phyloP scores from a whole-genome alignment of 1,140 invertebrate genomes.

The Drosophila melanica region DNA sequence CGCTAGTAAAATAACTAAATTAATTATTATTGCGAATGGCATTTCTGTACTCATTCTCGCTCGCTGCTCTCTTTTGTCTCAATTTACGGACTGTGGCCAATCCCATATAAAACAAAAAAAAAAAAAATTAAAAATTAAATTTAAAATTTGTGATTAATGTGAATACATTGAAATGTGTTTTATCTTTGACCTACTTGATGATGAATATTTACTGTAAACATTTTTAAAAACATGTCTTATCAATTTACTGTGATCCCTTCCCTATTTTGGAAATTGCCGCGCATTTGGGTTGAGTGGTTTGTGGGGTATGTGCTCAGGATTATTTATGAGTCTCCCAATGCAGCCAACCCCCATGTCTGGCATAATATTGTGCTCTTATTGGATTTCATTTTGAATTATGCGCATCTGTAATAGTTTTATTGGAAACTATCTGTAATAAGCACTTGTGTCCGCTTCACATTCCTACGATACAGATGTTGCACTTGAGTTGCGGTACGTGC shows the following conservation, averaged over 20 bases:
- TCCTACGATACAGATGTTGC: constrained; percentile 41
- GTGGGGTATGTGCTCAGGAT: not conserved
- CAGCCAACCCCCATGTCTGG: not conserved
- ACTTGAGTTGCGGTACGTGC: constrained; percentile 63
- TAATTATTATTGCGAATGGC: constrained; percentile 24
- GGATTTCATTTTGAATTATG: constrained; percentile 61
- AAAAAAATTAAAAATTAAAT: too few relatives aligned
- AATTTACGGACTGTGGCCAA: constrained; percentile 62
- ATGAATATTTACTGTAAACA: too few relatives aligned
- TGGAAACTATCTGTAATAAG: constrained; percentile 61
- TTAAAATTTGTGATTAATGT: too few relatives aligned
- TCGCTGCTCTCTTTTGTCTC: constrained; percentile 43
- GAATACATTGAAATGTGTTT: too few relatives aligned
- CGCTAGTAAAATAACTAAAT: too few relatives aligned
- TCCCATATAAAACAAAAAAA: too few relatives aligned
- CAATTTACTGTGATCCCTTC: not conserved
- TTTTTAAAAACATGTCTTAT: not conserved
- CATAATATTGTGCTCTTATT: constrained; percentile 45
- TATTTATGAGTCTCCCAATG: constrained; percentile 16
- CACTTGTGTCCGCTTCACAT: constrained; percentile 52
- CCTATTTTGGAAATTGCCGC: not conserved
- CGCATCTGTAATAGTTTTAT: constrained; percentile 79
- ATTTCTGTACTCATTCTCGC: constrained; percentile 4
- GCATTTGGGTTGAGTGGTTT: not conserved
- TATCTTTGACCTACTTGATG: too few relatives aligned